Percentiles rank a stretch among this genome's conserved stretches.
Conservation (phyloP, 2,797 vertebrate species). For the Rhyacichthys aspro region DNA sequence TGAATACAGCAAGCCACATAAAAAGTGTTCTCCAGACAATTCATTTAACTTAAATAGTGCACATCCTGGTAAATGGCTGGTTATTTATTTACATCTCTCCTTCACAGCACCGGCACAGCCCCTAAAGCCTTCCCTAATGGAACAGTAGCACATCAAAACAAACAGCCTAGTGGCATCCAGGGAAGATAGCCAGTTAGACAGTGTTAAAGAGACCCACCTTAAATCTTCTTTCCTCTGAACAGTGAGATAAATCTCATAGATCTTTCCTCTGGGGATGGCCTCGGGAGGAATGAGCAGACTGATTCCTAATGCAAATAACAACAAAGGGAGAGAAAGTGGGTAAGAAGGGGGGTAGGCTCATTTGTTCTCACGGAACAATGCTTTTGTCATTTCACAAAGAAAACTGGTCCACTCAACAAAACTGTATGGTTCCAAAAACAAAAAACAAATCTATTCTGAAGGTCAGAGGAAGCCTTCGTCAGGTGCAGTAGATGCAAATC, state of each 20-base stretch:
- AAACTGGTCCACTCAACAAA: slow-evolving; percentile 60
- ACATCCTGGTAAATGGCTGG: slow-evolving; percentile 62
- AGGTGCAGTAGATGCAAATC: slow-evolving; percentile 74
- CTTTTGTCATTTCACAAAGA: slow-evolving; percentile 72
- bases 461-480: slow-evolving; percentile 69
- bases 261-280: slow-evolving; percentile 97
- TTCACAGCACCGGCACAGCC: slow-evolving; percentile 56
- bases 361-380: slow-evolving; percentile 70
- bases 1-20: slow-evolving; percentile 49
- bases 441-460: slow-evolving; percentile 69
- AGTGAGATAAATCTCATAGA: slow-evolving; percentile 98
- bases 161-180: slow-evolving; percentile 71
- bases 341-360: slow-evolving; percentile 53
- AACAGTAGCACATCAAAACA: slow-evolving; percentile 75
- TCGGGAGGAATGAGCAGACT: slow-evolving; percentile 98
- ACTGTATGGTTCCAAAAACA: slow-evolving; percentile 57
- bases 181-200: slow-evolving; percentile 63
- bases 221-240: slow-evolving; percentile 97
- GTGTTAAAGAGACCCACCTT: slow-evolving; percentile 86
- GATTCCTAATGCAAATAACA: slow-evolving; percentile 88
- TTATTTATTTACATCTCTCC: slow-evolving; percentile 75
- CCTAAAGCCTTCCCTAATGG: slow-evolving; percentile 74
- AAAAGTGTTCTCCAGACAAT: slow-evolving; percentile 67
- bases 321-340: slow-evolving; percentile 53
- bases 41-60: slow-evolving; percentile 71